Evolutionary conservation across 2,113 vertebrate species (phyloP).

Genomic region (Anguilla rostrata): DNA sequence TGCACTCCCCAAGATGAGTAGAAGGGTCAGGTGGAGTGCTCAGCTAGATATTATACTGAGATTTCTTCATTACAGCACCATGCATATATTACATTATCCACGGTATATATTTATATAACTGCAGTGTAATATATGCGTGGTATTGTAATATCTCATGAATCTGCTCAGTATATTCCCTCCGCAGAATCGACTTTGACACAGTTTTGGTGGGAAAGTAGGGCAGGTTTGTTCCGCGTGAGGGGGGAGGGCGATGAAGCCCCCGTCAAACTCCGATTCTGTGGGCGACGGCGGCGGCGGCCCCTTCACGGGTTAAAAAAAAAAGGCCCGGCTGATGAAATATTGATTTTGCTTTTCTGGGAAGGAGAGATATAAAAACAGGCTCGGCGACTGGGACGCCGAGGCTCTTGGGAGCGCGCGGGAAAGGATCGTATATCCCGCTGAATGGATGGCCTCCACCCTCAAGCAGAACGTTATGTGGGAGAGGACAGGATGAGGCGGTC

Average conservation of each 20-base stretch:
- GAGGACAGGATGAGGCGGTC: not conserved
- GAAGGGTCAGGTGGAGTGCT: too few species aligned
- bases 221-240: not conserved
- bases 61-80: too few species aligned
- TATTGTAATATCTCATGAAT: not conserved
- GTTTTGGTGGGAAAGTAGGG: not conserved
- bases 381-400: not conserved
- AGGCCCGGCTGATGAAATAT: constrained; percentile 15
- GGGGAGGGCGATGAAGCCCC: too few species aligned
- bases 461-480: not conserved
- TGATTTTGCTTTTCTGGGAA: constrained; percentile 24
- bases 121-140: too few species aligned
- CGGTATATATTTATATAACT: too few species aligned
- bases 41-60: too few species aligned
- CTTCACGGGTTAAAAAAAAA: not conserved
- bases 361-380: constrained; percentile 23
- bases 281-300: not conserved
- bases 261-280: not conserved
- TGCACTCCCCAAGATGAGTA: not conserved
- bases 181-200: not conserved
- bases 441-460: constrained; percentile 3
- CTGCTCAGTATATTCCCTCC: not conserved
- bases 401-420: not conserved
- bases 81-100: too few species aligned
- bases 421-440: constrained; percentile 7